Conservation (phyloP, 2,113 vertebrate genomes). For the Murina feae region DNA sequence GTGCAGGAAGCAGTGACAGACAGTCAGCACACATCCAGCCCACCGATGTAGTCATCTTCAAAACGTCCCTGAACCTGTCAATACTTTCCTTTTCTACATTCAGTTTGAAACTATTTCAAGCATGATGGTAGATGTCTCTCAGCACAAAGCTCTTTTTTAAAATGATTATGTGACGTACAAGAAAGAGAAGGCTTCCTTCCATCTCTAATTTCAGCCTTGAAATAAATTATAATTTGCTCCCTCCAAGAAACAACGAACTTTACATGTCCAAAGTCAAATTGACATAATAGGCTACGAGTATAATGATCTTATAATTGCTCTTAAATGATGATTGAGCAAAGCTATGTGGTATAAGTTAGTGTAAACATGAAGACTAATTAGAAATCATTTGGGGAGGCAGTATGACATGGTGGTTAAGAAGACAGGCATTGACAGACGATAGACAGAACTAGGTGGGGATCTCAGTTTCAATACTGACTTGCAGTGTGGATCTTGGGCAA, state of each 20-base stretch:
- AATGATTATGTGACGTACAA: not conserved
- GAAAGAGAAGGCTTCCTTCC: not conserved
- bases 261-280: not conserved
- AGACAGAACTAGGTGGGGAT: not conserved
- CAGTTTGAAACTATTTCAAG: not conserved
- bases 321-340: constrained; percentile 30
- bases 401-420: not conserved
- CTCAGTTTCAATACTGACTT: not conserved
- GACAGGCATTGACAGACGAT: not conserved
- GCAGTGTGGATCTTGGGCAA: not conserved
- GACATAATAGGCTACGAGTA: not conserved
- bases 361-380: constrained; percentile 15
- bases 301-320: constrained; percentile 14
- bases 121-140: not conserved
- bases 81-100: not conserved
- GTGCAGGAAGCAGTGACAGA: not conserved
- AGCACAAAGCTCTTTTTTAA: constrained; percentile 13
- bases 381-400: not conserved
- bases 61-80: not conserved
- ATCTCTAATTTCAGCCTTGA: constrained; percentile 29
- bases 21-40: not conserved
- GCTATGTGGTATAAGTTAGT: not conserved
- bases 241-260: constrained; percentile 9
- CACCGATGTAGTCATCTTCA: not conserved
- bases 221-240: constrained; percentile 11